These are phyloP conservation scores for Dione vanillae DNA, from an alignment of 2,888 invertebrate species.

Conservation along the genomic window DNA sequence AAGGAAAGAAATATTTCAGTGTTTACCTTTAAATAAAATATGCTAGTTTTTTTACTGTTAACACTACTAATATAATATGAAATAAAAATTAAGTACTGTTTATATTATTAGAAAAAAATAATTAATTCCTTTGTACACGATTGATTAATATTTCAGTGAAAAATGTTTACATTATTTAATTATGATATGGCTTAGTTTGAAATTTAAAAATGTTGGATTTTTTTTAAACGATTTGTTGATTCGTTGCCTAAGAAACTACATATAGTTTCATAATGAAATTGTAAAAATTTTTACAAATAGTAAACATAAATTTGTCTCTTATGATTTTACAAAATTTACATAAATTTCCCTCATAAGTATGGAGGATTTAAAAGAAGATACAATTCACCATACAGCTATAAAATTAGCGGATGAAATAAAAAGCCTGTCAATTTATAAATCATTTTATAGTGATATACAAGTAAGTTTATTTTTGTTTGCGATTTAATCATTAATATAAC, in stretches of 20 bases:
- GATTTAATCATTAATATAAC: constrained; percentile 27
- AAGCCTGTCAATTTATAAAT: constrained; percentile 89
- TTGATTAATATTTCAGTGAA: not conserved
- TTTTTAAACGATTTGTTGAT: constrained; percentile 42
- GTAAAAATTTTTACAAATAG: constrained; percentile 47
- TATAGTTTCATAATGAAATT: constrained; percentile 34
- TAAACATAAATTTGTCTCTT: constrained; percentile 38
- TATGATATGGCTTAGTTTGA: not conserved
- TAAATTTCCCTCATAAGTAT: constrained; percentile 54
- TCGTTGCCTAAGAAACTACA: constrained; percentile 62
- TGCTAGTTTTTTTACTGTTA: not conserved
- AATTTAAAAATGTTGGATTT: not conserved
- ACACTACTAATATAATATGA: not conserved
- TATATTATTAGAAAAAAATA: not conserved
- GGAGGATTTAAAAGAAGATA: constrained; percentile 84
- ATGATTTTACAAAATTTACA: constrained; percentile 40
- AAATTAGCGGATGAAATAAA: constrained; percentile 92
- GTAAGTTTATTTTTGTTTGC: constrained; percentile 67
- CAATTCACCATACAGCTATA: constrained; percentile 89
- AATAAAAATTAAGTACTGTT: not conserved
- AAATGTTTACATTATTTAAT: not conserved
- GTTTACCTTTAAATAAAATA: not conserved
- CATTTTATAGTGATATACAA: constrained; percentile 91
- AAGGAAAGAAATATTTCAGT: not conserved
- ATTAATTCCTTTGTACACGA: not conserved